phyloP scores from a whole-genome alignment of 2,797 vertebrate genomes.

The Scolopax rusticola region DNA sequence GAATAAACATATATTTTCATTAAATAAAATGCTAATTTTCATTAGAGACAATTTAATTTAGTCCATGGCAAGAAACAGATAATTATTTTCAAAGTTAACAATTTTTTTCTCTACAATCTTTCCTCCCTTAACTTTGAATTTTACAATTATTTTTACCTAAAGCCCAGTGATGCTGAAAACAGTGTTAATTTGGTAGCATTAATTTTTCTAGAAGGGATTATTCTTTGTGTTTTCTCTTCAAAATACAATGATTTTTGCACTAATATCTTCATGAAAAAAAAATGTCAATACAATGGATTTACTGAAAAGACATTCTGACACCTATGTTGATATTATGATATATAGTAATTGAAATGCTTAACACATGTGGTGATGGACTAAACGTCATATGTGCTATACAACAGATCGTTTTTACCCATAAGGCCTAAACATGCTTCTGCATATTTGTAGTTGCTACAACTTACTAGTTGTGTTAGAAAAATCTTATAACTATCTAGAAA shows the following conservation, averaged over 20 bases:
- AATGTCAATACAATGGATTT: not conserved
- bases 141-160: too few species aligned
- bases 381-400: too few species aligned
- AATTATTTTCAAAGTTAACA: not conserved
- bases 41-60: not conserved
- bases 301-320: not conserved
- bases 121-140: too few species aligned
- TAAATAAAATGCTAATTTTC: not conserved
- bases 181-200: too few species aligned
- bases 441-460: not conserved
- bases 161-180: too few species aligned
- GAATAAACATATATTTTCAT: not conserved
- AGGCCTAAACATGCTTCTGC: not conserved
- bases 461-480: not conserved
- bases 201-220: too few species aligned
- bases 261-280: not conserved
- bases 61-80: not conserved
- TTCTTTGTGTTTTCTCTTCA: not conserved
- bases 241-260: not conserved
- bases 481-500: not conserved
- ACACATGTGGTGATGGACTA: not conserved
- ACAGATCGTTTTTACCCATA: accelerated
- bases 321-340: not conserved
- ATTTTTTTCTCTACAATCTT: too few species aligned
- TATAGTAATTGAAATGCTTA: not conserved